A percentile compares a stretch with the other conserved stretches of the same genome.
These are phyloP conservation scores for Axis porcinus DNA, from an alignment of 2,113 vertebrate genomes.

Conservation along the genomic window DNA sequence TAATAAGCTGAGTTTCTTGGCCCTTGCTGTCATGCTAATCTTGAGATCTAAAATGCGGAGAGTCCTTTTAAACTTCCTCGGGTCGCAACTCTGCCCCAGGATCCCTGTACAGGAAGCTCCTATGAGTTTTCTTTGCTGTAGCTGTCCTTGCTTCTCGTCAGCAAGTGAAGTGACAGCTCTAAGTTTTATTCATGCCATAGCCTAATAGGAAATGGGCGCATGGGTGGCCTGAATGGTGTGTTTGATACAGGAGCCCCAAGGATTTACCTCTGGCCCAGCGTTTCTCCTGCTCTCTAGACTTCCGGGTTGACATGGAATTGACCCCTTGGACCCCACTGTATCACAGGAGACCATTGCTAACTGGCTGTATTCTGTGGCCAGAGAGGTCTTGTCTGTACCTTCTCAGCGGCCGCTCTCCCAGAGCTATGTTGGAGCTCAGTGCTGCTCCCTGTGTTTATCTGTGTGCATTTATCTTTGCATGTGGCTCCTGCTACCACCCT, in stretches of 20 bases:
- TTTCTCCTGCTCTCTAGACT: neutral
- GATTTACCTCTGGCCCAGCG: neutral
- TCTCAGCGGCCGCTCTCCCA: neutral
- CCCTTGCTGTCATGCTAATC: neutral
- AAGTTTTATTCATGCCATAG: neutral
- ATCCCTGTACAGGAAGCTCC: neutral
- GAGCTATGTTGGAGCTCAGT: neutral
- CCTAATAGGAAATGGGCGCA: neutral
- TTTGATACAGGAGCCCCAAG: neutral
- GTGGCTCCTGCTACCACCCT: conserved; percentile 26
- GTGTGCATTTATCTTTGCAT: conserved; percentile 39
- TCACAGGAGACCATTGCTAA: neutral
- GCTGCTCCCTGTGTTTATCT: neutral
- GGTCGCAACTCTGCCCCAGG: neutral
- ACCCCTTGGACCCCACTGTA: neutral
- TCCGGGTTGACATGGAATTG: neutral
- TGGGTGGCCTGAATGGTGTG: neutral
- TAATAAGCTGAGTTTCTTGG: neutral
- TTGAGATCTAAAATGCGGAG: neutral
- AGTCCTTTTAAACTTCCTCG: neutral
- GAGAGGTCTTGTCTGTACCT: neutral
- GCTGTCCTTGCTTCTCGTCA: neutral
- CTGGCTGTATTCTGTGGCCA: neutral
- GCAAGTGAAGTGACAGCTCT: neutral
- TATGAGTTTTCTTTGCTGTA: neutral